Percentiles rank a stretch among this genome's conserved stretches.
Evolutionary conservation across 1,140 invertebrate genomes (phyloP).

Genomic region (Ceratosolen fusciceps): DNA sequence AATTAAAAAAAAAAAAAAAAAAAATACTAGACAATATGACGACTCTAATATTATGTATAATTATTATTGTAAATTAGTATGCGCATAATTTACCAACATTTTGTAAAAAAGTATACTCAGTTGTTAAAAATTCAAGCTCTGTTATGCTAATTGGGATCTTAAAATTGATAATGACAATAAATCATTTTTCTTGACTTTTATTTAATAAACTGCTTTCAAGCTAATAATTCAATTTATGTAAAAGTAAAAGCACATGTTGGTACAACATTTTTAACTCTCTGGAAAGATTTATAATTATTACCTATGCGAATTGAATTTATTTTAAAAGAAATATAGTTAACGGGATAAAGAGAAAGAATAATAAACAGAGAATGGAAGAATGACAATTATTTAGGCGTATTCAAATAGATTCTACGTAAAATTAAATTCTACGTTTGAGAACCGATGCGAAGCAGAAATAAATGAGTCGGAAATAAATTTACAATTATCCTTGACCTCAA

Average conservation of each 20-base stretch:
- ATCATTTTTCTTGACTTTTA: background rate
- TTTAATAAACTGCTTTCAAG: background rate
- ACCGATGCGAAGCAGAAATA: background rate
- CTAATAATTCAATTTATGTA: background rate
- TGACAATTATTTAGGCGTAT: background rate
- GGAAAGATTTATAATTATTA: background rate
- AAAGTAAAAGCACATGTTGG: background rate
- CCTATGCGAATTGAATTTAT: background rate
- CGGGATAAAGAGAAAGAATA: background rate
- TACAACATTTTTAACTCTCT: background rate
- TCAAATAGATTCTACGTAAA: background rate
- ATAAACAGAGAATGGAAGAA: background rate
- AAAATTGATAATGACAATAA: background rate
- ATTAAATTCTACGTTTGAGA: no score
- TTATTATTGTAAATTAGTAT: background rate
- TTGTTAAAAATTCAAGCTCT: background rate
- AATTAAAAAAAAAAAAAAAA: no score
- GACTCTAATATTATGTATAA: background rate
- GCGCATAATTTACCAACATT: background rate
- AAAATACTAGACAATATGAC: background rate
- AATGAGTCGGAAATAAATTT: background rate
- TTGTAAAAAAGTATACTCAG: background rate
- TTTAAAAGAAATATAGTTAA: background rate
- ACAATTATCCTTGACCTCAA: constrained; percentile 1
- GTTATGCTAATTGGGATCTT: background rate